These are phyloP conservation scores for Acanthacorydalis orientalis DNA, from an alignment of 2,888 invertebrate species.

Conservation along the genomic window DNA sequence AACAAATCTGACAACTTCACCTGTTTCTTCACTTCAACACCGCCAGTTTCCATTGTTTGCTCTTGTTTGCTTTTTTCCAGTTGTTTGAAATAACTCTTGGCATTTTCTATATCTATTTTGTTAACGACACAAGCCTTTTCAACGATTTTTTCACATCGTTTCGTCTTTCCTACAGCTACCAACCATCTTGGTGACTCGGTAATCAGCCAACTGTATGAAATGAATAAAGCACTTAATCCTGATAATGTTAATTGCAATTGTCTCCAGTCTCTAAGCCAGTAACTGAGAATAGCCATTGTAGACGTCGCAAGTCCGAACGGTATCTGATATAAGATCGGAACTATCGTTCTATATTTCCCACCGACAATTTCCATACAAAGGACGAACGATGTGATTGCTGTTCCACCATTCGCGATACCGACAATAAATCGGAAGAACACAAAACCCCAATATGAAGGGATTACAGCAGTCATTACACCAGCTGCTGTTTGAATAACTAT, in stretches of 20 bases:
- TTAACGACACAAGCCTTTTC: constrained; percentile 22
- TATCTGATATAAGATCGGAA: constrained; percentile 43
- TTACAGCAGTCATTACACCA: constrained; percentile 33
- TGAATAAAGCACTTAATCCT: not conserved
- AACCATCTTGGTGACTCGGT: constrained; percentile 49
- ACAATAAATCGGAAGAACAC: constrained; percentile 34
- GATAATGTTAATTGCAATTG: constrained; percentile 37
- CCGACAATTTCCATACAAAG: constrained; percentile 46
- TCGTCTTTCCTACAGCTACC: constrained; percentile 32
- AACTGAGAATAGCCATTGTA: constrained; percentile 37
- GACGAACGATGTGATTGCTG: constrained; percentile 46
- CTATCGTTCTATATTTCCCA: constrained; percentile 39
- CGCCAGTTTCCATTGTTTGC: constrained; percentile 11
- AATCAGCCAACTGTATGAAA: constrained; percentile 29
- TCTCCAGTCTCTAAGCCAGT: constrained; percentile 42
- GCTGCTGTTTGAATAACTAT: constrained; percentile 35
- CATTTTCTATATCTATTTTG: constrained; percentile 12
- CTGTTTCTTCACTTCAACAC: constrained; percentile 7
- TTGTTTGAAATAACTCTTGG: constrained; percentile 8
- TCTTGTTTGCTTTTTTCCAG: constrained; percentile 16
- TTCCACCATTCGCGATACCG: constrained; percentile 43
- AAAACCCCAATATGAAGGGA: constrained; percentile 36
- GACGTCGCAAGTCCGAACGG: constrained; percentile 43
- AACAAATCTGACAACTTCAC: constrained; percentile 30
- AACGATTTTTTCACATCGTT: constrained; percentile 30